Base-by-base conservation (phyloP, 2,113 vertebrate genomes). In the Ammodramus savannarum region DNA sequence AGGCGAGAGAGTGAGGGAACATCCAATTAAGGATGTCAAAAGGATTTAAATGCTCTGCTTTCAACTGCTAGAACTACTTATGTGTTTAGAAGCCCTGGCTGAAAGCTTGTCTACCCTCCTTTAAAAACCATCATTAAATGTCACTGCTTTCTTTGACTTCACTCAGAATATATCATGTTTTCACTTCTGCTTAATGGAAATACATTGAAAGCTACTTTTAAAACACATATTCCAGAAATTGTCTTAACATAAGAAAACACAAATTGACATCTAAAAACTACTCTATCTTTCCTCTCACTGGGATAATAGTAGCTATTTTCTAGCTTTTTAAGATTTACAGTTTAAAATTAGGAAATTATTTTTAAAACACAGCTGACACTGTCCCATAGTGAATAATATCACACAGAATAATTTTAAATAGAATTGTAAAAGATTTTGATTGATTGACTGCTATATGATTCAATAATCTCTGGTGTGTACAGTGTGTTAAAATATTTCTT, bases 11-110 rank as follows among this genome's bases (percentile, higher is more conserved):
- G n/a, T 1, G 2, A 69, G 15, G 59, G 79, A 95, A 84, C 68
- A 83, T 92, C 72, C 85, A 97, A 94, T 96, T 96, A 97, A 90
- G 79, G 84, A 85, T 93, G 95, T 96, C 92, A 90, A 91, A 95
- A 93, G n/a, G 49, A 95, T 95, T 95, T 95, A 90, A 95, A 84
- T 89, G 48, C 25, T 72, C 57, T 52, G 17, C n/a, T 93, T 90
- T 93, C 91, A 93, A 25, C 91, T 92, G 93, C 80, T 97, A 92
- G 31, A 92, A 90, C 76, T 68, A 73, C 48, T 93, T 81, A 94
- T 11, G 32, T 63, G 44, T 82, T 82, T 85, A 25, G 72, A 85
- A 92, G 58, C 39, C 29, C 29, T 67, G 66, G 44, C 27, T 94
- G 85, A 75, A 90, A 93, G 72, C 81, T 91, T 96, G 87, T 89